A percentile compares a stretch with the other conserved stretches of the same genome.
phyloP scores from a whole-genome alignment of 2,888 invertebrate genomes.

The Patella depressa region DNA sequence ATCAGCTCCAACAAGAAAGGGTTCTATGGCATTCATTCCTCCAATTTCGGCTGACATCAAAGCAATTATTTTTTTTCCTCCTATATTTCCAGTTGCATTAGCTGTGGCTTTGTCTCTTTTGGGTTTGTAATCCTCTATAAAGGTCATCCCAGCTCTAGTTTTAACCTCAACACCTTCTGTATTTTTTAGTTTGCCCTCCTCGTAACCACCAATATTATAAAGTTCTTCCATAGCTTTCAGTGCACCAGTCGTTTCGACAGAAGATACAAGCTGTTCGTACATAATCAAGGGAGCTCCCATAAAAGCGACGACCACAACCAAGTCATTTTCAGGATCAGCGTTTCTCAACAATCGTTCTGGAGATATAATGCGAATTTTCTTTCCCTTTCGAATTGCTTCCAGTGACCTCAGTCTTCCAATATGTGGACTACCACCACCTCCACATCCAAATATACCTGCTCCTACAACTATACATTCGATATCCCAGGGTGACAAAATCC shows the following conservation, averaged over 20 bases:
- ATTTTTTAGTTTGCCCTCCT: constrained; percentile 40
- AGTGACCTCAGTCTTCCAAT: constrained; percentile 52
- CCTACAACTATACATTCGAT: constrained; percentile 65
- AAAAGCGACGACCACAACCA: constrained; percentile 47
- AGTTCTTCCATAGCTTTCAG: constrained; percentile 45
- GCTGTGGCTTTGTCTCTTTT: constrained; percentile 22
- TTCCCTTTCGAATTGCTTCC: constrained; percentile 47
- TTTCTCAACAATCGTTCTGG: constrained; percentile 47
- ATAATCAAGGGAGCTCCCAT: constrained; percentile 62
- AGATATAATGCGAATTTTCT: constrained; percentile 54
- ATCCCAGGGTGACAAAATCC: constrained; percentile 61
- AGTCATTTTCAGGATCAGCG: constrained; percentile 40
- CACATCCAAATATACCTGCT: constrained; percentile 66
- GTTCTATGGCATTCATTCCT: constrained; percentile 62
- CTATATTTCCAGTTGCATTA: neutral
- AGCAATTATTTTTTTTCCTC: constrained; percentile 41
- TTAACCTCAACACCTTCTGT: constrained; percentile 41
- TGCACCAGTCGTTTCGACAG: constrained; percentile 46
- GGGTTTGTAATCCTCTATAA: constrained; percentile 47
- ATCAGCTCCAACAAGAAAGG: constrained; percentile 55
- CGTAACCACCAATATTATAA: constrained; percentile 36
- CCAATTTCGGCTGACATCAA: constrained; percentile 63
- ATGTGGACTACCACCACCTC: constrained; percentile 66
- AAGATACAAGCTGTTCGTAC: constrained; percentile 55
- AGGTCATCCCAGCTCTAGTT: constrained; percentile 40